Base-by-base conservation (phyloP, 2,888 invertebrate genomes). In the Amblyteles armatorius region DNA sequence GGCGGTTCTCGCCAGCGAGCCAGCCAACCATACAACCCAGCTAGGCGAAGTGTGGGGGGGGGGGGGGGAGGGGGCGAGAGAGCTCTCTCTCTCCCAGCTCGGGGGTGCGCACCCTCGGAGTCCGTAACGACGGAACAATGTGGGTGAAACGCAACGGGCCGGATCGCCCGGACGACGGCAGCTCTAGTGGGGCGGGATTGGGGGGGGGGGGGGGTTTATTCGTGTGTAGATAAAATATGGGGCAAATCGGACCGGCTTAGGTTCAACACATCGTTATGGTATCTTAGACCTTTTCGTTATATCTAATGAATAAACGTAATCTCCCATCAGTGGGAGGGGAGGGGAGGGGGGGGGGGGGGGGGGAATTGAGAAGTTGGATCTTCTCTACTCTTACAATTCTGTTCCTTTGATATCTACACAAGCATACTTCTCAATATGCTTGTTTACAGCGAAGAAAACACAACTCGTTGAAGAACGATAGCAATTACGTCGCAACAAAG, bases 111-210 rank as follows among this genome's bases (percentile, higher is more conserved):
- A 77, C 77, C 72, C 55, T 57, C 57, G 63, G 19, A 82, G 69
- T 74, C 55, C 84, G 81, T 84, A 81, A 84, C 84, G 84, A 81
- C 74, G 78, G 82, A 84, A 84, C 84, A 84, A 82, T 84, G 84
- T 78, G 84, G 84, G 78, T 84, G 78, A 82, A 84, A 84, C 81
- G 73, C 84, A 71, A 82, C 81, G 78, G 78, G 69, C 68, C 73
- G 60, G 78, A 84, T 78, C 81, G 73, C 78, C 73, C 73, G 78
- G 55, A 84, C 67, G 73, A 68, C 72, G 44, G 78, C 65, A 48
- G 65, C 65, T 74, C 44, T 3, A 44, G 65, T 48, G 40, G 40
- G 6, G 9, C 36, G 36, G 36, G 36, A 0, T 36, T 0, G 9
- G 36, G 36, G 36, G 36, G 36, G 1, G 2, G 63, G 29, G 13